Conservation (phyloP, 2,888 invertebrate species). For the Eupithecia vulgata region DNA sequence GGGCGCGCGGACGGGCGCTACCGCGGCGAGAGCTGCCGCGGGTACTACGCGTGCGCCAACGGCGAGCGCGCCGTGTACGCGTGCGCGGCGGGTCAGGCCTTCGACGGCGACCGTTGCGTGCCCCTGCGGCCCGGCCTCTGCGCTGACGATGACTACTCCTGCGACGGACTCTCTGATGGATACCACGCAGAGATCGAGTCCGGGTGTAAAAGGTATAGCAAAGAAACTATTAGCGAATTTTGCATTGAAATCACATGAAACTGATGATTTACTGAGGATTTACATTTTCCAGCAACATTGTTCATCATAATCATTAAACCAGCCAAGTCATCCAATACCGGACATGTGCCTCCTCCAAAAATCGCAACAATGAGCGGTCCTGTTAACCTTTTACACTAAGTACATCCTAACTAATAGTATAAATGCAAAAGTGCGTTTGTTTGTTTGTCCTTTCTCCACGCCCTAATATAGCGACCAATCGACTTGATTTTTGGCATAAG, state of each 20-base stretch:
- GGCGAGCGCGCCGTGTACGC: slow-evolving; percentile 84
- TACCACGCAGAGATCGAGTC: slow-evolving; percentile 83
- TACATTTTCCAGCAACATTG: not conserved
- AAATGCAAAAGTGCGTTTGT: too few species aligned
- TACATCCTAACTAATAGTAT: too few species aligned
- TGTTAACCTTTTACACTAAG: not conserved
- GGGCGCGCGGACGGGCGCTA: slow-evolving; percentile 83
- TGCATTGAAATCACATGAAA: not conserved
- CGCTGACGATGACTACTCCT: slow-evolving; percentile 72
- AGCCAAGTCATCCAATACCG: not conserved
- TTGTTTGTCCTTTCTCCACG: too few species aligned
- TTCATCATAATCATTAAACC: not conserved
- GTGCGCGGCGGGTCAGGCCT: slow-evolving; percentile 78
- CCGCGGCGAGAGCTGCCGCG: slow-evolving; percentile 82
- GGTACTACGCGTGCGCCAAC: slow-evolving; percentile 83
- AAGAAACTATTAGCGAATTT: not conserved
- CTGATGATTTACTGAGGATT: not conserved
- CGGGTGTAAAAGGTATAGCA: slow-evolving; percentile 75
- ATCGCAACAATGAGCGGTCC: not conserved
- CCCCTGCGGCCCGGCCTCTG: slow-evolving; percentile 65
- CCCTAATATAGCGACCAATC: too few species aligned
- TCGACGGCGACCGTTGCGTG: slow-evolving; percentile 84
- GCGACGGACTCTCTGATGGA: slow-evolving; percentile 79
- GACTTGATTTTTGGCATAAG: too few species aligned
- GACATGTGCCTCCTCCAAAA: not conserved